Conservation (phyloP, 2,797 vertebrate species). For the Syndactyla subalaris region DNA sequence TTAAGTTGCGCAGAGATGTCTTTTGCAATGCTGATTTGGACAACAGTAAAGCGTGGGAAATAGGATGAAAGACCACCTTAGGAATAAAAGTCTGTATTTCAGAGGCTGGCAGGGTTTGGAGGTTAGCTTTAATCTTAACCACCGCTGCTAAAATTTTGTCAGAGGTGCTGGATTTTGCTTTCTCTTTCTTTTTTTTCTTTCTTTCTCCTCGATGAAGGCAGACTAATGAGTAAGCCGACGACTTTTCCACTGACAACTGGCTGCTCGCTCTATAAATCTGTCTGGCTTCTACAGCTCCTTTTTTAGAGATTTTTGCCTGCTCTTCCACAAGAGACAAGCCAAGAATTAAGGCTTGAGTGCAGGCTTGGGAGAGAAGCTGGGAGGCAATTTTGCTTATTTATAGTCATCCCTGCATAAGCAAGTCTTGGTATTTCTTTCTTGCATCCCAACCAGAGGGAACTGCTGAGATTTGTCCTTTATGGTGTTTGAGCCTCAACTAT, state of each 20-base stretch:
- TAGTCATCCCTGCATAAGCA: neutral
- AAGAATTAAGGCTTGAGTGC: neutral
- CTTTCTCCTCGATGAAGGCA: neutral
- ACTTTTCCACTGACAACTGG: neutral
- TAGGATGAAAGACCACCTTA: neutral
- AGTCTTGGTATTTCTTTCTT: neutral
- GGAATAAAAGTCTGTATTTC: neutral
- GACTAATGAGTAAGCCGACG: neutral
- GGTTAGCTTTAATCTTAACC: neutral
- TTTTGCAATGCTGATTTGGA: neutral
- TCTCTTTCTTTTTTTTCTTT: neutral
- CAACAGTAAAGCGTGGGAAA: neutral
- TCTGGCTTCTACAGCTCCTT: neutral
- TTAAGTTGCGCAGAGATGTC: neutral
- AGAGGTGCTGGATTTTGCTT: neutral
- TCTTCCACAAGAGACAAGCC: neutral
- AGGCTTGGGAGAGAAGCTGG: neutral
- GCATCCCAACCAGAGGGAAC: neutral
- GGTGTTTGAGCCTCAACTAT: neutral
- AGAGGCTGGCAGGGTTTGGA: neutral
- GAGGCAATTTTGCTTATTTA: neutral
- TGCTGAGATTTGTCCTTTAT: neutral
- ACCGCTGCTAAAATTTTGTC: neutral
- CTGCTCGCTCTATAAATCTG: neutral
- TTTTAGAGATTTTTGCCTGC: neutral